Base-by-base conservation (phyloP, 2,113 vertebrate species). In the Microcebus jonahi region DNA sequence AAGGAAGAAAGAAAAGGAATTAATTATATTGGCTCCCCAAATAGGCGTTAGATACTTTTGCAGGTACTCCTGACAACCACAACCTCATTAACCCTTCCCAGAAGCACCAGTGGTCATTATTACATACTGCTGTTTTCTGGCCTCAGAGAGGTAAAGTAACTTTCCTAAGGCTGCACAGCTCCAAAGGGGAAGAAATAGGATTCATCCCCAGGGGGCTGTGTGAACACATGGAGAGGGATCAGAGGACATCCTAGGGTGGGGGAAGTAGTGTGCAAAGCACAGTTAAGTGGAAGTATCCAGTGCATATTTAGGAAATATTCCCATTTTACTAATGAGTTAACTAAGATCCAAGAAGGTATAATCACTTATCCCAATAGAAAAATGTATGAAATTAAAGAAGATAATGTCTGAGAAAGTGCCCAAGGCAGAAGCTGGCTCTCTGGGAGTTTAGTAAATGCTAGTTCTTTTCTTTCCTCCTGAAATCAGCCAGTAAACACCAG, bases 1-100 rank as follows among this genome's bases (percentile, higher is more conserved):
- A 92, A 70, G 90, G 50, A 79, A 87, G 39, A 36, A 63, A 95
- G 81, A 92, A 63, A 77, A 6, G 48, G 13, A 96, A 82, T 45
- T 7, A 27, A n/a, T 31, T 13, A 48, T 83, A 45, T 10, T 27
- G n/a, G 36, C 11, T 23, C 6, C 50, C 48, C 18, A n/a, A 10
- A 11, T 17, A 65, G 34, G 8, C 70, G 23, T 42, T 55, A 31
- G 31, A 55, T n/a, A 39, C 23, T 67, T 48, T 42, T 42, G 63
- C n/a, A 73, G 59, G 27, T 8, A 7, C 17, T 31, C 10, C 25
- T 42, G 2, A 71, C 1, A 39, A 75, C 14, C 17, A 29, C 1
- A 17, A 3, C 65, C 36, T 80, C 23, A 67, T 34, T 55, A 53
- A 59, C 36, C 21, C 14, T 50, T 91, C 21, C 20, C 18, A 20